Evolutionary conservation across 2,113 vertebrate species (phyloP).

Genomic region (Corydoras maculifer): DNA sequence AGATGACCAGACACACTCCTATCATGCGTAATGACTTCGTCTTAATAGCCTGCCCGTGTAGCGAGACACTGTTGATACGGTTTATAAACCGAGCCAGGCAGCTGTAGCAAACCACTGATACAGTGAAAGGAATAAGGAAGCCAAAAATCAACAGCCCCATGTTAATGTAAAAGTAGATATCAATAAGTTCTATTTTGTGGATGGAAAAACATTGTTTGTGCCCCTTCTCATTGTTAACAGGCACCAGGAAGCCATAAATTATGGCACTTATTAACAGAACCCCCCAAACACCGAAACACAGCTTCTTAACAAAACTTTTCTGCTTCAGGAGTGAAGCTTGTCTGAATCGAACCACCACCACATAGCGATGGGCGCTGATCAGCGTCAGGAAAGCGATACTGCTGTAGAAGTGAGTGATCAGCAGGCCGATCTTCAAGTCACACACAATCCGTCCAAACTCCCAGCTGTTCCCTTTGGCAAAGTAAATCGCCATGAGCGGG

Average conservation of each 20-base stretch:
- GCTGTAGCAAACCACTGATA: slow-evolving; percentile 52
- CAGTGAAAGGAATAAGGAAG: slow-evolving; percentile 58
- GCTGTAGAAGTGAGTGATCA: slow-evolving; percentile 59
- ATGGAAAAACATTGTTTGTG: slow-evolving; percentile 57
- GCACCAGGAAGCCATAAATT: slow-evolving; percentile 49
- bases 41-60: slow-evolving; percentile 54
- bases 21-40: slow-evolving; percentile 59
- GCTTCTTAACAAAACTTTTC: slow-evolving; percentile 54
- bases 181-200: slow-evolving; percentile 46
- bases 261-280: slow-evolving; percentile 50
- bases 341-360: slow-evolving; percentile 53
- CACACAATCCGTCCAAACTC: slow-evolving; percentile 58
- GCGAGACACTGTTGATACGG: slow-evolving; percentile 46
- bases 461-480: slow-evolving; percentile 53
- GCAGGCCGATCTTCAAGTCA: slow-evolving; percentile 53
- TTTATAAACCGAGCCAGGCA: slow-evolving; percentile 51
- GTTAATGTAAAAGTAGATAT: slow-evolving; percentile 54
- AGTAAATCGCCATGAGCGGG: slow-evolving; percentile 55
- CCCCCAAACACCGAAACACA: slow-evolving; percentile 55
- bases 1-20: slow-evolving; percentile 54
- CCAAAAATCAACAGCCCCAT: slow-evolving; percentile 41
- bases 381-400: slow-evolving; percentile 64
- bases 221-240: slow-evolving; percentile 41
- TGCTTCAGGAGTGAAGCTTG: slow-evolving; percentile 51
- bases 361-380: slow-evolving; percentile 63